phyloP scores from a whole-genome alignment of 2,888 invertebrate species.

The Eulithis prunata region DNA sequence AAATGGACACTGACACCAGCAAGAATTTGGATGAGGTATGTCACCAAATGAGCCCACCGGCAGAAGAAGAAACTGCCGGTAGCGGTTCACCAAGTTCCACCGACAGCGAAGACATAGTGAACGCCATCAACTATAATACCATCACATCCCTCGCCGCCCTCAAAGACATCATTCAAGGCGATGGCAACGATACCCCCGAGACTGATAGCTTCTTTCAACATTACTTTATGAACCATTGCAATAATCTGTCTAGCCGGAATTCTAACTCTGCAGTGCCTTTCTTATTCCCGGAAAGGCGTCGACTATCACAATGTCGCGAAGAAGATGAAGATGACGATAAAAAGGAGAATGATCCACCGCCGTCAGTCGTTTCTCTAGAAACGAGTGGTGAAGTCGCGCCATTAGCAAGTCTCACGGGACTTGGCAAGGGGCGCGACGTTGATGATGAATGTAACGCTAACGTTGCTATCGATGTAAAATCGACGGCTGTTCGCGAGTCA shows the following conservation, averaged over 20 bases:
- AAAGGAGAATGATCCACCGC: slow-evolving; percentile 59
- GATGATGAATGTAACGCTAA: slow-evolving; percentile 46
- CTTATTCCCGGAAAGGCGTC: slow-evolving; percentile 85
- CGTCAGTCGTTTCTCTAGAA: slow-evolving; percentile 48
- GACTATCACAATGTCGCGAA: slow-evolving; percentile 92
- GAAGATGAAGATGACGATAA: slow-evolving; percentile 91
- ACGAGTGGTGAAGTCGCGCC: slow-evolving; percentile 47
- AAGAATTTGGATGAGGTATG: slow-evolving; percentile 53
- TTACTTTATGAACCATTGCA: slow-evolving; percentile 89
- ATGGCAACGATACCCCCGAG: slow-evolving; percentile 83
- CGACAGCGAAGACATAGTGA: slow-evolving; percentile 86
- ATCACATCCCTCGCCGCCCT: slow-evolving; percentile 87
- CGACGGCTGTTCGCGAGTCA: slow-evolving; percentile 25
- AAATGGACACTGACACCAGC: slow-evolving; percentile 56
- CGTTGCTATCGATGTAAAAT: slow-evolving; percentile 34
- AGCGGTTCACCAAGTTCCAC: slow-evolving; percentile 79
- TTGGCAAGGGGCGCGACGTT: slow-evolving; percentile 44
- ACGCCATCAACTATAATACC: slow-evolving; percentile 89
- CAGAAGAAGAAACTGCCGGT: slow-evolving; percentile 51
- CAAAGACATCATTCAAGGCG: slow-evolving; percentile 87
- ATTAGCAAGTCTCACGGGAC: slow-evolving; percentile 42
- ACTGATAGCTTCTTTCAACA: slow-evolving; percentile 88
- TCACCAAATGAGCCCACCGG: slow-evolving; percentile 53
- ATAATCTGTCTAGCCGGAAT: slow-evolving; percentile 87
- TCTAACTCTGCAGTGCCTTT: slow-evolving; percentile 69